phyloP scores from a whole-genome alignment of 2,797 vertebrate species.

The Fratercula arctica region DNA sequence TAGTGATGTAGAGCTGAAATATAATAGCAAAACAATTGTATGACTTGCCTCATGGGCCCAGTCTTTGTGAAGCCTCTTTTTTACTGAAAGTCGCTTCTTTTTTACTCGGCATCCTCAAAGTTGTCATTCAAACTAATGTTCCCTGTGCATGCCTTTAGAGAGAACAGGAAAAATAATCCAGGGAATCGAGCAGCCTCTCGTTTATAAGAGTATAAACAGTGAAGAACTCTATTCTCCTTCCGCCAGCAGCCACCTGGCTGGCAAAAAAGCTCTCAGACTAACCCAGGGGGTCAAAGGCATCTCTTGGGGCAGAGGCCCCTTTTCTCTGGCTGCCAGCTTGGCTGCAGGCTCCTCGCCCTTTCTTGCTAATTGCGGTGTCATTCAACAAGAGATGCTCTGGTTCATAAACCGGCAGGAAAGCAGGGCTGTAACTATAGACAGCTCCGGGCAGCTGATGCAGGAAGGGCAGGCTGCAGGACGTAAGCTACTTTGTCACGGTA shows the following conservation, averaged over 20 bases:
- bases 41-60: background rate
- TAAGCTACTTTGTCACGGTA: background rate
- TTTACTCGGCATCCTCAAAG: background rate
- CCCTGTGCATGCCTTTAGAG: background rate
- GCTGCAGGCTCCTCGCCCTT: background rate
- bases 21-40: background rate
- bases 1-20: background rate
- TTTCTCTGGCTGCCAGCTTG: background rate
- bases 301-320: background rate
- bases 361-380: conserved; percentile 29
- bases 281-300: background rate
- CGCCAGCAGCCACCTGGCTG: background rate
- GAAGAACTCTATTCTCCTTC: background rate
- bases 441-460: background rate
- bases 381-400: background rate
- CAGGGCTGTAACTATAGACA: background rate
- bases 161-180: background rate
- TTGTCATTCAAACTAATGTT: background rate
- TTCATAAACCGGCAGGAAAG: background rate
- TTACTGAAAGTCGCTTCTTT: background rate
- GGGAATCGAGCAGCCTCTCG: background rate
- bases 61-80: background rate
- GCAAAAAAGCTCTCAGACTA: background rate
- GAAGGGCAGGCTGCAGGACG: background rate
- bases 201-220: background rate